These are phyloP conservation scores for Leptopilina myrica DNA, from an alignment of 2,888 invertebrate genomes.

Conservation along the genomic window DNA sequence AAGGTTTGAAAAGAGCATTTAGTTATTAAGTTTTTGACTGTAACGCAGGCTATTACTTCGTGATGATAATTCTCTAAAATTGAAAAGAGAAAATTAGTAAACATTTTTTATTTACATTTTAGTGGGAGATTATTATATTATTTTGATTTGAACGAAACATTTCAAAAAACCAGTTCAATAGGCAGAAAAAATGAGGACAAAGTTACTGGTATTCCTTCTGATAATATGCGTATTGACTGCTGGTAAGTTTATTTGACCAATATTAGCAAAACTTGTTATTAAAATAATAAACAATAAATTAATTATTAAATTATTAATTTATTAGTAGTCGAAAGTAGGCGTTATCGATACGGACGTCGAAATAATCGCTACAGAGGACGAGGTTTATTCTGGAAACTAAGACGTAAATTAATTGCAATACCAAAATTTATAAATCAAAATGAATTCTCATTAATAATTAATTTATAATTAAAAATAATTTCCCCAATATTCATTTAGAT, in stretches of 20 bases:
- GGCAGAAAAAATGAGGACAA: background rate
- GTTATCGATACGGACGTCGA: conserved; percentile 1
- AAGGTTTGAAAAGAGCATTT: no score
- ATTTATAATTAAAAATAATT: no score
- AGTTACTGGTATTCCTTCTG: conserved; percentile 3
- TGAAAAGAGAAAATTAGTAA: background rate
- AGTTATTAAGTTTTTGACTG: no score
- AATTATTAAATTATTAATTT: no score
- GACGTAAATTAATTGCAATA: background rate
- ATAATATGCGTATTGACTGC: background rate
- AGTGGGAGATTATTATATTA: background rate
- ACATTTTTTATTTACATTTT: background rate
- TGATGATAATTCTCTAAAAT: no score
- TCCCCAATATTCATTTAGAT: background rate
- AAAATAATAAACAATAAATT: background rate
- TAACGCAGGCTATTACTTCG: no score
- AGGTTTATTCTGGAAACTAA: background rate
- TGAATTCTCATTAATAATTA: no score
- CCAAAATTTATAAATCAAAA: background rate
- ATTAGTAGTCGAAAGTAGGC: background rate
- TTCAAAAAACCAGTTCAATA: background rate
- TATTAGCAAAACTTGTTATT: background rate
- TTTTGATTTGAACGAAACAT: background rate
- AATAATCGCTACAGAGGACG: background rate
- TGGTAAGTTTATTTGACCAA: background rate